Evolutionary conservation across 2,888 invertebrate genomes (phyloP).

Genomic region (Pachydiplax longipennis): DNA sequence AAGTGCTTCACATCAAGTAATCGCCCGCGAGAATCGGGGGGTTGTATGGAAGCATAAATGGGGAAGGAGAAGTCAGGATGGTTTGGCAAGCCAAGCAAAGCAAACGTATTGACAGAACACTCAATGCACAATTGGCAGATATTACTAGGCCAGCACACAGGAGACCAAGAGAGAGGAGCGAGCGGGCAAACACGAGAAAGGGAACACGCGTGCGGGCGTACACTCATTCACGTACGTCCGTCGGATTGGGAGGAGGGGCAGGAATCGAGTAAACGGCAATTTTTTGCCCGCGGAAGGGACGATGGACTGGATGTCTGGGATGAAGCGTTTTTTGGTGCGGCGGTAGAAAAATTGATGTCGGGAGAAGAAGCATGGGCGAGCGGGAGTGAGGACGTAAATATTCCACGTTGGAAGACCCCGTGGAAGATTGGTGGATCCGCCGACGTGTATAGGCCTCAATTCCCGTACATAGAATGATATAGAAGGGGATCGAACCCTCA

Average conservation of each 20-base stretch:
- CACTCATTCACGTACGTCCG: neutral
- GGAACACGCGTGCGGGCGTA: neutral
- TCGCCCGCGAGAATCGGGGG: neutral
- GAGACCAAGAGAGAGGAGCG: neutral
- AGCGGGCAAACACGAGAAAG: neutral
- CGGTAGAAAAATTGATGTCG: neutral
- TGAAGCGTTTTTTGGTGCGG: neutral
- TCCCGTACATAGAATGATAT: neutral
- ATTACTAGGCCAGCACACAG: conserved; percentile 10
- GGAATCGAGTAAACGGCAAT: neutral
- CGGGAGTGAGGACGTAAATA: neutral
- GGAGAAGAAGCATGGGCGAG: neutral
- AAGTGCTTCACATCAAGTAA: neutral
- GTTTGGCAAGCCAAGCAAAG: neutral
- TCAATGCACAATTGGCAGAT: conserved; percentile 30
- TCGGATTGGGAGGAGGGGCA: neutral
- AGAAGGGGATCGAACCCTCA: neutral
- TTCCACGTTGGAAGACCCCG: neutral
- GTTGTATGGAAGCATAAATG: neutral
- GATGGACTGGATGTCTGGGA: neutral
- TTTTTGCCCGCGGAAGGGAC: neutral
- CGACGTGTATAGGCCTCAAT: neutral
- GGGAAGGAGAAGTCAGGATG: neutral
- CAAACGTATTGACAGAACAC: conserved; percentile 33
- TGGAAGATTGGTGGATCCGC: neutral